Base-by-base conservation (phyloP, 2,888 invertebrate genomes). In the Tiphia femorata region DNA sequence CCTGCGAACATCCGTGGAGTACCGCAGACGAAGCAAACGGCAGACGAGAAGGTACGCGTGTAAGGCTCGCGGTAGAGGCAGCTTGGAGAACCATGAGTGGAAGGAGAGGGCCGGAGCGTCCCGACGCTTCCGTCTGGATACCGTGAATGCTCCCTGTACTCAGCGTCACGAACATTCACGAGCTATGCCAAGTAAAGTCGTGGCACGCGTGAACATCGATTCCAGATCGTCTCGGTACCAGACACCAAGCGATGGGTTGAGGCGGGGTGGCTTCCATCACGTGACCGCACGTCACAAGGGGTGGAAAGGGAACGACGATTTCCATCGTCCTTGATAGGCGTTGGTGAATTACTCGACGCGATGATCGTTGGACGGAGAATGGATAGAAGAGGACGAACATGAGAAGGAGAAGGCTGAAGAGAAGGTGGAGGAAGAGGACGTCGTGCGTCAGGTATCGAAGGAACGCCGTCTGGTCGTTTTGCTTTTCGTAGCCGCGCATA, bases 211-310 rank as follows among this genome's bases (percentile, higher is more conserved):
- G 67, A 64, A 60, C 68, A 69, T 69, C 67, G 61, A 70, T 69
- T 64, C 57, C 53, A 2, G 43, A 29, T 43, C 43, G 43, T 44
- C 20, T 30, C 12, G 43, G 29, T 30, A 17, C 72, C 73, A 73
- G 73, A 72, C 72, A 73, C 76, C 76, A 71, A 25, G 64, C 17
- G 16, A 44, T n/a, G n/a, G n/a, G n/a, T n/a, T n/a, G n/a, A n/a
- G n/a, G n/a, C n/a, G n/a, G n/a, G n/a, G n/a, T n/a, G 43, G 30
- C 25, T 30, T n/a, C 37, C 54, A 53, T 57, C 43, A 41, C 53
- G 47, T 54, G 42, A 53, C 47, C 56, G 42, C 49, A 21, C 42
- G 35, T 49, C 54, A 49, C 41, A 27, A 14, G 12, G 33, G 12
- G 14, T 14, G 33, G 33, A 33, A 33, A 33, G 25, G 33, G 14